Evolutionary conservation across 2,113 vertebrate genomes (phyloP), one percentile per base, ranked within the genome.

Genomic region (Paraplagusia blochii): DNA sequence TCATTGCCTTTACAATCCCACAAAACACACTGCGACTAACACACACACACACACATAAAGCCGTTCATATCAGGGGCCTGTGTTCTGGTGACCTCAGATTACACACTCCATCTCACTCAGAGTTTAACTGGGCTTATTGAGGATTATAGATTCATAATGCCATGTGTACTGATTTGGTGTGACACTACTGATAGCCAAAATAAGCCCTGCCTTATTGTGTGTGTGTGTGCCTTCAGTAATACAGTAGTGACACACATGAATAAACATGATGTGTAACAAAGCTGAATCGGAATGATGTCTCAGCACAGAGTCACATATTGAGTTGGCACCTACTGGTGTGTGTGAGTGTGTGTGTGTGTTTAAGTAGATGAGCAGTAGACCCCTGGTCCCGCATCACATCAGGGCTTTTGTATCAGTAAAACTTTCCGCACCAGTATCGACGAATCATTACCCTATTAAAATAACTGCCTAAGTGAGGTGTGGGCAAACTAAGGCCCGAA

Each of bases 221-320:
- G 55, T 54, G 54, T 51, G 44, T 58, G 59, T 45, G 29, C 43
- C 48, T 58, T 44, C 75, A 54, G 80, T 78, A 71, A 78, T 77
- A 79, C 82, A 82, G 74, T 80, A 69, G 67, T 70, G 84, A 79
- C 76, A 89, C 77, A 84, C 88, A 88, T 88, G 87, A 90, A 89
- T 88, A 89, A 89, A 89, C 86, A 89, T 87, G 76, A 89, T 79
- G 84, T 87, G 82, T 87, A 84, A 89, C 78, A 77, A 84, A 81
- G 78, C 76, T 84, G 84, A 88, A 88, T 87, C 76, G 79, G 76
- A 88, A 88, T 87, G 84, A 88, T 77, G 63, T 73, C 74, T 85
- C 74, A 70, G 77, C 67, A 77, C 48, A 69, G 74, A 72, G 49
- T 72, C 62, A 81, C 43, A 74, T 40, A 71, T 56, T 53, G 38